Evolutionary conservation across 1,140 invertebrate genomes (phyloP).

Genomic region (Metaphire vulgaris): DNA sequence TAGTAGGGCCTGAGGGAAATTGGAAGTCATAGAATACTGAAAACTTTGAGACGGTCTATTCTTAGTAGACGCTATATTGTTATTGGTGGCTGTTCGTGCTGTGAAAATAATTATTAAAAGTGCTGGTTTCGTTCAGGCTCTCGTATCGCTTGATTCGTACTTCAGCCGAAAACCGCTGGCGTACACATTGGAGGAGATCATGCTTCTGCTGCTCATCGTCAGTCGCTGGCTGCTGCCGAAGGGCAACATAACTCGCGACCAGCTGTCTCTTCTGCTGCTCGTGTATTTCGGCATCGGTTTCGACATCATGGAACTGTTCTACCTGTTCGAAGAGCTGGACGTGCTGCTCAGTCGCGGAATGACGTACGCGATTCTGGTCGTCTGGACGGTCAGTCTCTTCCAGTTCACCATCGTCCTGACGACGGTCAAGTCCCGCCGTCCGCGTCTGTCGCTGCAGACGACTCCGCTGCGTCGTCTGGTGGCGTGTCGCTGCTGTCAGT

Average conservation of each 20-base stretch:
- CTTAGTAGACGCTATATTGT: too few species aligned
- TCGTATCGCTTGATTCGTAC: slow-evolving; percentile 51
- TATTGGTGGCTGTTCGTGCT: too few species aligned
- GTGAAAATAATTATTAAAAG: too few species aligned
- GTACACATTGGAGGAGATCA: slow-evolving; percentile 74
- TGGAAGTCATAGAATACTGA: too few species aligned
- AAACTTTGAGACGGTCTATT: too few species aligned
- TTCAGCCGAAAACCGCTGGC: slow-evolving; percentile 46
- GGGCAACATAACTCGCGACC: slow-evolving; percentile 71
- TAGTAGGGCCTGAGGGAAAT: too few species aligned
- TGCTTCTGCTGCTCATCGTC: slow-evolving; percentile 78
- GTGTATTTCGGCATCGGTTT: slow-evolving; percentile 68
- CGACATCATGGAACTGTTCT: slow-evolving; percentile 87
- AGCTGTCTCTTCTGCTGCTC: slow-evolving; percentile 76
- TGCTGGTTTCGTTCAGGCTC: too few species aligned
- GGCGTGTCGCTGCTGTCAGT: slow-evolving; percentile 10
- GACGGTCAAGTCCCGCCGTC: slow-evolving; percentile 62
- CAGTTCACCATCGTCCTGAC: slow-evolving; percentile 80
- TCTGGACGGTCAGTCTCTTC: slow-evolving; percentile 43
- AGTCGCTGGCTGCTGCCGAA: slow-evolving; percentile 78
- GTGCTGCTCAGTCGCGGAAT: neutral
- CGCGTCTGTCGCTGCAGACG: neutral
- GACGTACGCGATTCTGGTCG: slow-evolving; percentile 23
- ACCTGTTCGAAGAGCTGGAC: slow-evolving; percentile 62
- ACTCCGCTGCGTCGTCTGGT: neutral